Evolutionary conservation across 2,888 invertebrate species (phyloP), one percentile per base, ranked within the genome.

Genomic region (Orchestes rusci): DNA sequence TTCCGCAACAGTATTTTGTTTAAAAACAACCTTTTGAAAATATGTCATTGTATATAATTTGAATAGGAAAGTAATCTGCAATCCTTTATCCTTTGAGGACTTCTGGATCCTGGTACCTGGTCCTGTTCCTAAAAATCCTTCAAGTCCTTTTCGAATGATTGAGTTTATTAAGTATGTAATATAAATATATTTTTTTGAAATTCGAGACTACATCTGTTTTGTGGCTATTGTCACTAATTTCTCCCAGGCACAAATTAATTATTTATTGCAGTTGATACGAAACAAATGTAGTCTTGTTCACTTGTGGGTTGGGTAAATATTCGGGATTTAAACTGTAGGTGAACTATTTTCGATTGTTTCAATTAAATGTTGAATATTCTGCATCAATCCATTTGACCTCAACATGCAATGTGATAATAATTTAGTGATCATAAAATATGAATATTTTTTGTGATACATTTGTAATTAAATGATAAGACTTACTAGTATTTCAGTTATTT

Each of bases 91-190:
- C 62, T 61, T 58, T 53, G 67, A 66, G 66, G 67, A 65, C 67
- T 67, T 67, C 67, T 67, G 67, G 57, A 58, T 61, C 63, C 62
- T 64, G 20, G 57, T 47, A 59, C 62, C 63, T 58, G 55, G 57
- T 59, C 60, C 60, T 48, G 39, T 52, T 55, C 53, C 55, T 47
- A 45, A 7, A 30, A 20, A 50, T 50, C 52, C 48, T 38, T 16
- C 38, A 32, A 45, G 49, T 56, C 57, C 56, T 56, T 30, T 44
- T 35, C 38, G 57, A 51, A 47, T 57, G 59, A 30, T 39, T 39
- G 39, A 4, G 48, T 46, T 46, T 35, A 42, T 42, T 41, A 18
- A 29, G n/a, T n/a, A n/a, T n/a, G n/a, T n/a, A n/a, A n/a, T n/a
- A n/a, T n/a, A n/a, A n/a, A 10, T 37, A 30, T 48, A 43, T 36